Percentiles rank a stretch among this genome's conserved stretches.
phyloP scores from a whole-genome alignment of 2,113 vertebrate genomes.

The Sarotherodon lohbergeri region DNA sequence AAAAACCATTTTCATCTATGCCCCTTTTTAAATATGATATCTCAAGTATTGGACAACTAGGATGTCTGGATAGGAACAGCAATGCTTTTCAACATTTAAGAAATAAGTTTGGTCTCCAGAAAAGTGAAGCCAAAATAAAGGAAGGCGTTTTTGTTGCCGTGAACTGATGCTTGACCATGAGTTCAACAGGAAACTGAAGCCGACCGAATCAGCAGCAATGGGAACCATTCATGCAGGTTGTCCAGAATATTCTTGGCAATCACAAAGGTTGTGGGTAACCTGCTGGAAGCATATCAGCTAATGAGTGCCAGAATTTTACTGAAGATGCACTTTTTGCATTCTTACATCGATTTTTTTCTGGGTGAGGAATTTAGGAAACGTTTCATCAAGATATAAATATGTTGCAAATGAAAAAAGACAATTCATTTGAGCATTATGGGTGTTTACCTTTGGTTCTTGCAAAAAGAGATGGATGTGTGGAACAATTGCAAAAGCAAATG shows the following conservation, averaged over 20 bases:
- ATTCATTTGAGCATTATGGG: neutral
- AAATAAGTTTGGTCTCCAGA: neutral
- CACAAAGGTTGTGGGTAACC: neutral
- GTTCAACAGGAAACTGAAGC: neutral
- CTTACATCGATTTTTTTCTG: neutral
- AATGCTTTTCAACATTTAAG: neutral
- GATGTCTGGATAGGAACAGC: neutral
- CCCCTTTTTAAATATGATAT: neutral
- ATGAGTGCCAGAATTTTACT: neutral
- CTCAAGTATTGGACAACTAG: neutral
- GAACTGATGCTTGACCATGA: neutral
- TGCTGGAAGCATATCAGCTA: neutral
- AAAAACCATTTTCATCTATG: neutral
- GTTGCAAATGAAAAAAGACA: neutral
- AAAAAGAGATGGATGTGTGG: neutral
- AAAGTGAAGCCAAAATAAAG: neutral
- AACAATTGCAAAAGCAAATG: neutral
- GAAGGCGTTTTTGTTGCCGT: neutral
- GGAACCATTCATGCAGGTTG: neutral
- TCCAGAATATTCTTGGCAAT: neutral
- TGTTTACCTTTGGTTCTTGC: neutral
- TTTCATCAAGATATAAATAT: neutral
- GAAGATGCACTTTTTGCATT: neutral
- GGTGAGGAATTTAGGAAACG: neutral
- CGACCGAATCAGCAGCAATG: neutral